Evolutionary conservation across 1,140 invertebrate species (phyloP), one percentile per base, ranked within the genome.

Genomic region (Drosophila subobscura): DNA sequence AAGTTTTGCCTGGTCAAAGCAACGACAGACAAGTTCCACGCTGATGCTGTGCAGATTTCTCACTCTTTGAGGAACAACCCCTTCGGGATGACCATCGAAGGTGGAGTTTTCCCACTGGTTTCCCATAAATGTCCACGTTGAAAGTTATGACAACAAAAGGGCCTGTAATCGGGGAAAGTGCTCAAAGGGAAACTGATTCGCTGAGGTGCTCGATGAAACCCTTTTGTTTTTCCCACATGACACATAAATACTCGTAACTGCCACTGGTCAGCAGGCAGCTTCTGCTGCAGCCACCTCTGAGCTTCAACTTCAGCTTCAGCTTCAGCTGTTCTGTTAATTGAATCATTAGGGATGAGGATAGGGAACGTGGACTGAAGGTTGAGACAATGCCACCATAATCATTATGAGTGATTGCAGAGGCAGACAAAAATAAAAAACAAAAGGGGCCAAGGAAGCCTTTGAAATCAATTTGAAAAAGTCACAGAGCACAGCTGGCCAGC

Each of bases 361-460:
- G 16, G 16, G 27, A 50, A 49, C 20, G 41, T 12, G 22, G 20
- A 47, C 14, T 41, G 55, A 40, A 61, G 76, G 51, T 52, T 49
- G 64, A 76, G 57, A 76, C 72, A 76, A 76, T 76, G 73, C 72
- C 72, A 56, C 20, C 72, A 76, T 76, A 76, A 76, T 76, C 73
- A 76, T 76, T 76, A 76, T 76, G 72, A 76, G 72, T 76, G 73
- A 76, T 75, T 75, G 71, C 61, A 66, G 53, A 49, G 60, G 14
- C 49, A 2, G 20, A 37, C 33, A 37, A 37, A 37, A 27, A 6
- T 27, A 25, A 37, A 37, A 74, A 51, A 76, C 72, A 76, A 76
- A 74, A 42, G 61, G 51, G 29, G 54, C 4, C 0, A 27, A 47
- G 27, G 33, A 14, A 27, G 14, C 45, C 16, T 6, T 47, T 53